Evolutionary conservation across 2,797 vertebrate genomes (phyloP).

Genomic region (Anguilla pacifica): DNA sequence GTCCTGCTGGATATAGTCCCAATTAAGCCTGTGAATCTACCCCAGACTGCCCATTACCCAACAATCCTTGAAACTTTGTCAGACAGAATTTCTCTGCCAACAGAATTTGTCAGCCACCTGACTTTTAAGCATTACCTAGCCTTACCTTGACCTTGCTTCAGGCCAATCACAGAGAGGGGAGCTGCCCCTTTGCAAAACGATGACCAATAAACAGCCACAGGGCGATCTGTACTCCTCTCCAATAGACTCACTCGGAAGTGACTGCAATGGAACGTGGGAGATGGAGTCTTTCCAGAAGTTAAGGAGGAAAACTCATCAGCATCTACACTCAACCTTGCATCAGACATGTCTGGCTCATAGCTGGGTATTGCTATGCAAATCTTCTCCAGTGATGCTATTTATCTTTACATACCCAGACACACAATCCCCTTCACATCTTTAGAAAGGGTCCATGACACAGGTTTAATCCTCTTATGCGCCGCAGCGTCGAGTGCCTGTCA

Average conservation of each 20-base stretch:
- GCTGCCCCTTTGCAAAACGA: not conserved
- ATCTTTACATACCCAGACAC: not conserved
- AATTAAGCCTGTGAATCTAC: not conserved
- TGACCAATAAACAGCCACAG: not conserved
- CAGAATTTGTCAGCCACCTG: not conserved
- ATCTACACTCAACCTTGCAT: too few relatives aligned
- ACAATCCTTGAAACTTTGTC: too few relatives aligned
- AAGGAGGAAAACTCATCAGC: not conserved
- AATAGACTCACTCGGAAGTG: not conserved
- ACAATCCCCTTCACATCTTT: not conserved
- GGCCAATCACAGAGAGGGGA: not conserved
- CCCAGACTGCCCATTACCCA: not conserved
- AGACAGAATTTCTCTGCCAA: not conserved
- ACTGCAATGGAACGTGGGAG: not conserved
- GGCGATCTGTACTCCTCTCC: not conserved
- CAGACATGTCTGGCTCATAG: too few relatives aligned
- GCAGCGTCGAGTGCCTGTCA: not conserved
- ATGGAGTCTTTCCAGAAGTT: not conserved
- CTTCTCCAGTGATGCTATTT: not conserved
- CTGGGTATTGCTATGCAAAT: not conserved
- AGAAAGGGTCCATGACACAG: not conserved
- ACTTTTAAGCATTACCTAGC: not conserved
- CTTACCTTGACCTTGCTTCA: not conserved
- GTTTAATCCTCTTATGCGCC: not conserved
- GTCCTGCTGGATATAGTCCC: not conserved